phyloP scores from a whole-genome alignment of 2,888 invertebrate genomes.

The Sarcophaga subvicina region DNA sequence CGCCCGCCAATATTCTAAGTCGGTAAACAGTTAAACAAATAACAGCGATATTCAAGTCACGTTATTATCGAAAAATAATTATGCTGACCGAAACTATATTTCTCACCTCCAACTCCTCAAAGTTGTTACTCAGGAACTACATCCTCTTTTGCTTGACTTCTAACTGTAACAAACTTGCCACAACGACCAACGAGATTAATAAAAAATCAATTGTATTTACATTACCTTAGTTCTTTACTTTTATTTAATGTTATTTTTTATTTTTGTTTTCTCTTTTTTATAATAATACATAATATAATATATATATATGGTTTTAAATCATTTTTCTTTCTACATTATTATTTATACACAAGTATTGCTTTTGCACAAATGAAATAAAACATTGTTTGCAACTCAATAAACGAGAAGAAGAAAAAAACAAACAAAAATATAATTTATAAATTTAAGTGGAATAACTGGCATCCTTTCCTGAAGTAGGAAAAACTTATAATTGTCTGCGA shows the following conservation, averaged over 20 bases:
- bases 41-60: constrained; percentile 1
- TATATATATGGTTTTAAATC: constrained; percentile 51
- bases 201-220: constrained; percentile 29
- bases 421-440: constrained; percentile 20
- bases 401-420: constrained; percentile 29
- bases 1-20: not conserved
- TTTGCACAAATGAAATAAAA: constrained; percentile 55
- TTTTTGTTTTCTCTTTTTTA: constrained; percentile 37
- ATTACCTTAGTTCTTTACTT: constrained; percentile 48
- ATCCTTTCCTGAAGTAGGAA: constrained; percentile 26
- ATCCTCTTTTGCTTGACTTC: not conserved
- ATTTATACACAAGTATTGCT: constrained; percentile 46
- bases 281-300: constrained; percentile 53
- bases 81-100: not conserved
- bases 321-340: constrained; percentile 49
- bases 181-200: not conserved
- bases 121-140: not conserved
- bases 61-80: not conserved
- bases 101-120: not conserved
- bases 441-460: constrained; percentile 60
- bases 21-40: not conserved
- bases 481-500: constrained; percentile 25
- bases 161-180: not conserved
- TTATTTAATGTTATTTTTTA: constrained; percentile 6
- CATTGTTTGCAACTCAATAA: constrained; percentile 57